Evolutionary conservation across 1,140 invertebrate species (phyloP).

Genomic region (Leptinotarsa texana): DNA sequence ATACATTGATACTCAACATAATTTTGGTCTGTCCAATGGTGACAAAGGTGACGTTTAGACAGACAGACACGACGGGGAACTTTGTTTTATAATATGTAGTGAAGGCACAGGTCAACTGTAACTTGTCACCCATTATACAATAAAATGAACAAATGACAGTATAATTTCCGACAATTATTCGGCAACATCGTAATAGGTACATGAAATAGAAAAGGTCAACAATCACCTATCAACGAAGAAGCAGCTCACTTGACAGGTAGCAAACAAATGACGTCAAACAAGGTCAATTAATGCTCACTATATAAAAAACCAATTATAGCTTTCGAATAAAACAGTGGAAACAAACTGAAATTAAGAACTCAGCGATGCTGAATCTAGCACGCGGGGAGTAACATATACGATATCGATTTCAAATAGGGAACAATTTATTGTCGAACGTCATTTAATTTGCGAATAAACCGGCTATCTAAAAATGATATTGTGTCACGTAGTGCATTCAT

Average conservation of each 20-base stretch:
- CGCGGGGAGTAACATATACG: background rate
- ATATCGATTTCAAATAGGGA: slow-evolving; percentile 22
- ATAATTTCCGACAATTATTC: too few relatives aligned
- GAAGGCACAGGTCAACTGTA: too few relatives aligned
- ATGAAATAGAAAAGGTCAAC: background rate
- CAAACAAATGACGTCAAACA: background rate
- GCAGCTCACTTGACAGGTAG: background rate
- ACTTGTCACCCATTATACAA: too few relatives aligned
- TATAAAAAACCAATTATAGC: slow-evolving; percentile 8
- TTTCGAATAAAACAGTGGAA: background rate
- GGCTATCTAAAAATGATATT: background rate
- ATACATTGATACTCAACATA: too few relatives aligned
- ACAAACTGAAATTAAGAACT: too few relatives aligned
- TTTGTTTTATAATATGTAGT: too few relatives aligned
- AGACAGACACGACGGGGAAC: too few relatives aligned
- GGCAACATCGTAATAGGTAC: too few relatives aligned
- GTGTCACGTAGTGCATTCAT: background rate
- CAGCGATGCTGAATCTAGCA: background rate
- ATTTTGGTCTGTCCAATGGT: too few relatives aligned
- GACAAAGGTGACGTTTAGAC: too few relatives aligned
- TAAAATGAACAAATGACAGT: too few relatives aligned
- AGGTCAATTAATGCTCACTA: background rate
- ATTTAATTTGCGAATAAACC: background rate
- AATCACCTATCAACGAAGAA: background rate
- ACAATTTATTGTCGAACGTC: slow-evolving; percentile 6